Evolutionary conservation across 2,113 vertebrate genomes (phyloP).

Genomic region (Burhinus bistriatus): DNA sequence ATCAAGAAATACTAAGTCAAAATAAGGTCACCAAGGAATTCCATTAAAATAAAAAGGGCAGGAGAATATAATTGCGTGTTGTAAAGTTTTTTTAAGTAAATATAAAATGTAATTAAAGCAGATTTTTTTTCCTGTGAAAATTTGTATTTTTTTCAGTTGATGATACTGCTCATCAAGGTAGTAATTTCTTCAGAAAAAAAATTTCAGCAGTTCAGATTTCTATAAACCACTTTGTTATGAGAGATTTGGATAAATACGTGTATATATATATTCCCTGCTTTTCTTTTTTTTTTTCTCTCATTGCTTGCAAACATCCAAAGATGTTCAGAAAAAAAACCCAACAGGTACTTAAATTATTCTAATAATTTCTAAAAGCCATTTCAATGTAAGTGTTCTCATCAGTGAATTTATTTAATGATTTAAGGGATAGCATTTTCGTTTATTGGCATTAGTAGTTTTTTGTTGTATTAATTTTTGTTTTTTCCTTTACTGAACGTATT

Average conservation of each 20-base stretch:
- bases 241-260: neutral
- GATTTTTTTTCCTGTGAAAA: neutral
- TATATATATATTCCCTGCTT: neutral
- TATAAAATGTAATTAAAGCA: neutral
- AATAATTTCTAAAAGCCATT: neutral
- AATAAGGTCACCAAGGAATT: neutral
- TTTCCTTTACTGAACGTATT: neutral
- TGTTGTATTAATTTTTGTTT: neutral
- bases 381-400: neutral
- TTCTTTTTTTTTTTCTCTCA: neutral
- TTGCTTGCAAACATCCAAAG: neutral
- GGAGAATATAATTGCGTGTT: neutral
- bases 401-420: neutral
- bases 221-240: neutral
- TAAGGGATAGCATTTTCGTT: neutral
- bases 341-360: neutral
- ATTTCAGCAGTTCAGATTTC: neutral
- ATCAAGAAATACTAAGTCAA: neutral
- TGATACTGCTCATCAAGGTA: neutral
- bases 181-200: neutral
- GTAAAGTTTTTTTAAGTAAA: accelerated
- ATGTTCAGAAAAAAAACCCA: neutral
- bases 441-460: neutral
- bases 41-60: neutral
- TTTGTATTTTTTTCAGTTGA: neutral